Conservation (phyloP, 1,140 invertebrate species). For the Dryas iulia region DNA sequence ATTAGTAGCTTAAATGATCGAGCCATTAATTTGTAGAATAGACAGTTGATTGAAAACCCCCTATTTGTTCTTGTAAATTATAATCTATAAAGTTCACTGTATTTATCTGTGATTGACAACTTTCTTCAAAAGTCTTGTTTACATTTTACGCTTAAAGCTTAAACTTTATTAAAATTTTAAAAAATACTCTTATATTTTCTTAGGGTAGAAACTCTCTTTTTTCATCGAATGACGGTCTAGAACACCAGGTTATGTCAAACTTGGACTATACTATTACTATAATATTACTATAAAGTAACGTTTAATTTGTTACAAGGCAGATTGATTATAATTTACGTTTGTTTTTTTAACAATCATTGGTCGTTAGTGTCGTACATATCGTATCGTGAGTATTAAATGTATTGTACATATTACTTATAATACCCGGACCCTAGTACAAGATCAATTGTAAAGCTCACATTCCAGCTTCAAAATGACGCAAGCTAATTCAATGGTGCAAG, state of each 20-base stretch:
- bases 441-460: neutral
- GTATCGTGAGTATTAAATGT: neutral
- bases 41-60: neutral
- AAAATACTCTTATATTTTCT: too few species aligned
- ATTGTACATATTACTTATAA: neutral
- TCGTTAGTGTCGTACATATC: neutral
- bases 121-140: neutral
- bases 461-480: slow-evolving; percentile 24
- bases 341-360: too few species aligned
- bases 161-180: too few species aligned
- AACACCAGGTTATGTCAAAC: too few species aligned
- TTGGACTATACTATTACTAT: too few species aligned
- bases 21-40: neutral
- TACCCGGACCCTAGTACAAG: neutral
- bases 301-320: too few species aligned
- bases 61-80: neutral
- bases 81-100: neutral
- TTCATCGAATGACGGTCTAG: too few species aligned
- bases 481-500: slow-evolving; percentile 15
- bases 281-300: too few species aligned
- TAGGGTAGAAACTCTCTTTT: too few species aligned
- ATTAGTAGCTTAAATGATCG: neutral
- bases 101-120: neutral
- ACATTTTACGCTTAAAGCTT: neutral
- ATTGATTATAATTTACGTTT: too few species aligned